Base-by-base conservation (phyloP, 2,888 invertebrate species). In the Meteorus colon region DNA sequence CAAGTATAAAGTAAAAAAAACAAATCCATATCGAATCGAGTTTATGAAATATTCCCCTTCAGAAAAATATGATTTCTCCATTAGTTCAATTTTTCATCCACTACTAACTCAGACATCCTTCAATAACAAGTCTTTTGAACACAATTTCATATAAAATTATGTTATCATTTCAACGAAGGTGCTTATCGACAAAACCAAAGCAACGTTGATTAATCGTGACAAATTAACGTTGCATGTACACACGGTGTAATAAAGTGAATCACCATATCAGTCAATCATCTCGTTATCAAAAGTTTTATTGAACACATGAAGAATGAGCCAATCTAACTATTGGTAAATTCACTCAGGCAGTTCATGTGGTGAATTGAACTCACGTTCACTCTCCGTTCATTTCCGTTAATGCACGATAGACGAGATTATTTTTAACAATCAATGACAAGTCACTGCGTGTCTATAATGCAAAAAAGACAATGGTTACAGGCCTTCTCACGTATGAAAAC, bases 401-500 rank as follows among this genome's bases (percentile, higher is more conserved):
- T 16, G 3, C 1, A 37, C 2, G 16, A 31, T 6, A 34, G 34
- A 34, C 10, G 12, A 62, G n/a, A 29, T 27, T 12, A 65, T 31
- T 55, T 48, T 69, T 29, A 69, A 55, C 69, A 69, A 67, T 67
- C 41, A 41, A n/a, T 59, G 51, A 48, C 41, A 55, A 29, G 34
- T 55, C 37, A 12, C 27, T 31, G 37, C 24, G 41, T 66, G 45
- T 41, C 55, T 55, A 55, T 55, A 55, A 27, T 19, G 41, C 19
- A 2, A 24, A 68, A 24, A 4, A 65, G 29, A 73, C 72, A 73
- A 65, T 73, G 41, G 65, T 19, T 31, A n/a, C 27, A 74, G 71
- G 71, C 74, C 63, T 75, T 69, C 70, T 72, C 78, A 79, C 79
- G 81, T 80, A 78, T 65, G 66, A 71, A 76, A 76, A 82, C 85